Conservation (phyloP, 2,113 vertebrate species). For the Antechinus stuartii region DNA sequence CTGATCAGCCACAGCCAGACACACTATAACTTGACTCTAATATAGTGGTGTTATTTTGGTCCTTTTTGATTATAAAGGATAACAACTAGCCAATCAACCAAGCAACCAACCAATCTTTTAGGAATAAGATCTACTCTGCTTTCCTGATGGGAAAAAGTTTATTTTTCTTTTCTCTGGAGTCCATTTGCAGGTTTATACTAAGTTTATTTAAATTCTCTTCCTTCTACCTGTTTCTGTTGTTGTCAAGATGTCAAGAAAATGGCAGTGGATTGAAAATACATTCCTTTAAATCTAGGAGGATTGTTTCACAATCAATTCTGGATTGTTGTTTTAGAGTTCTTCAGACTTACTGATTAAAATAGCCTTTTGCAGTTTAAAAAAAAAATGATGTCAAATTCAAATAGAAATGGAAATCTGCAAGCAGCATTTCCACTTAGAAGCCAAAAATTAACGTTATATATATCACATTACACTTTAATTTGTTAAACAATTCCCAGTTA, state of each 20-base stretch:
- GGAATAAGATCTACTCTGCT: neutral
- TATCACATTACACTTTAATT: neutral
- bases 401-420: neutral
- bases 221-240: constrained; percentile 44
- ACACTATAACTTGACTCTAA: too few species aligned
- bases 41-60: too few species aligned
- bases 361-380: constrained; percentile 8
- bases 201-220: constrained; percentile 8
- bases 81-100: too few species aligned
- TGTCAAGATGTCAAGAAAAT: neutral
- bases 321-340: neutral
- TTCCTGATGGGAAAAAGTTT: neutral
- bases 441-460: neutral
- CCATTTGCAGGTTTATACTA: neutral
- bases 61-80: too few species aligned
- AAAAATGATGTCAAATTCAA: neutral
- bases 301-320: neutral
- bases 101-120: neutral
- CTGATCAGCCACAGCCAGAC: too few species aligned
- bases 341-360: constrained; percentile 62
- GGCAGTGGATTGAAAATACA: neutral
- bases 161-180: neutral
- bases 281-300: neutral
- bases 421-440: neutral
- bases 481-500: neutral